phyloP scores from a whole-genome alignment of 2,113 vertebrate genomes.

The Erythrolamprus reginae region DNA sequence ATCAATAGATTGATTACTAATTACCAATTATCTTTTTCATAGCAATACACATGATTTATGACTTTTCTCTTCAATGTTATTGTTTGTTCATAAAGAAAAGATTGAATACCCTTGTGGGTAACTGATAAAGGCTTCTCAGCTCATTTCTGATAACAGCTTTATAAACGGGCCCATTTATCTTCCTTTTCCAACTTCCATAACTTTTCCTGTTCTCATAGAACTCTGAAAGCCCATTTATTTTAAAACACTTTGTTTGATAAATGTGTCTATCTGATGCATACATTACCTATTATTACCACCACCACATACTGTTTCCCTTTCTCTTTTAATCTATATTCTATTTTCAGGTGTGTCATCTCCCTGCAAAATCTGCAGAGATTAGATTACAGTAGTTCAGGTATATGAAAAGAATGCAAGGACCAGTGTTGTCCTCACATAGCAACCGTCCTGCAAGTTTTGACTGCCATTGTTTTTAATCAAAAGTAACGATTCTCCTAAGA shows the following conservation, averaged over 20 bases:
- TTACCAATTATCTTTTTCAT: background rate
- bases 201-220: background rate
- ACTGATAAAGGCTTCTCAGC: background rate
- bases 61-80: background rate
- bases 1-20: background rate
- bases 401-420: background rate
- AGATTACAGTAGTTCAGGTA: background rate
- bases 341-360: background rate
- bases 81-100: background rate
- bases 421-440: background rate
- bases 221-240: conserved; percentile 10
- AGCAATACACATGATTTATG: background rate
- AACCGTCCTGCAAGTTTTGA: background rate
- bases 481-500: background rate
- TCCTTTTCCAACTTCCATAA: background rate
- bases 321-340: conserved; percentile 1
- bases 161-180: background rate
- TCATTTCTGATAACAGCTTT: background rate
- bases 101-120: background rate
- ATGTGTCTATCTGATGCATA: background rate
- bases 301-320: background rate
- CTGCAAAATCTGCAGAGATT: background rate
- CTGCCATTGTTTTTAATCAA: background rate
- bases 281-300: background rate
- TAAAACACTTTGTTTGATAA: background rate